Evolutionary conservation across 2,797 vertebrate genomes (phyloP), one percentile per base, ranked within the genome.

Genomic region (Sebastes umbrosus): DNA sequence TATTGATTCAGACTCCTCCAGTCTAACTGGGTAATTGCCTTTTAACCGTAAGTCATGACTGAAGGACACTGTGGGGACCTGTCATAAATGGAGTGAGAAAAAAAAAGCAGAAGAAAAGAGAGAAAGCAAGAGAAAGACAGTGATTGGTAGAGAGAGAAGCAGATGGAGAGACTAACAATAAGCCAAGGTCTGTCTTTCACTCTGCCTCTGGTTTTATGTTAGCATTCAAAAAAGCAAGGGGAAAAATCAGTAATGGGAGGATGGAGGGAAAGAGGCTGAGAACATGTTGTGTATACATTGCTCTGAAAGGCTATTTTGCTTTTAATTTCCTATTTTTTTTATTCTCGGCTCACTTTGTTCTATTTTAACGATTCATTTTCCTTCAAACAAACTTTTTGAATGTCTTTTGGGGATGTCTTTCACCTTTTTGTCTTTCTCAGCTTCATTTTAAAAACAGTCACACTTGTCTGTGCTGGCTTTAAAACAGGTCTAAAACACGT

Each of bases 21-120:
- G 85, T 87, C 78, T 86, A 88, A 92, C 60, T 75, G 70, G 80
- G 80, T 86, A 90, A 94, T 91, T 94, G 85, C 83, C 87, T 91
- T 94, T 95, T 91, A 95, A 87, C 91, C 80, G 72, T 84, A 90
- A 91, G 84, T 94, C 89, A 91, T 88, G 79, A 89, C 75, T 92
- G 89, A 93, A 91, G 87, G 87, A 90, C 87, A 90, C 85, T 77
- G 71, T 71, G 66, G 87, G 82, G 89, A 90, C 80, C 80, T 74
- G 87, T 83, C 83, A 90, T 87, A 83, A 87, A 91, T 75, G 34
- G 54, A 88, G 69, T 34, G 57, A 82, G 58, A 81, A 82, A 82
- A 83, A 58, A 75, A 27, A 73, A 68, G n/a, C 11, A 59, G 27
- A 67, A 59, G 27, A 67, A 75, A 60, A 70, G 50, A 65, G 36